Percentiles rank a stretch among this genome's conserved stretches.
Evolutionary conservation across 2,113 vertebrate species (phyloP).

Genomic region (Ancistrus triradiatus): DNA sequence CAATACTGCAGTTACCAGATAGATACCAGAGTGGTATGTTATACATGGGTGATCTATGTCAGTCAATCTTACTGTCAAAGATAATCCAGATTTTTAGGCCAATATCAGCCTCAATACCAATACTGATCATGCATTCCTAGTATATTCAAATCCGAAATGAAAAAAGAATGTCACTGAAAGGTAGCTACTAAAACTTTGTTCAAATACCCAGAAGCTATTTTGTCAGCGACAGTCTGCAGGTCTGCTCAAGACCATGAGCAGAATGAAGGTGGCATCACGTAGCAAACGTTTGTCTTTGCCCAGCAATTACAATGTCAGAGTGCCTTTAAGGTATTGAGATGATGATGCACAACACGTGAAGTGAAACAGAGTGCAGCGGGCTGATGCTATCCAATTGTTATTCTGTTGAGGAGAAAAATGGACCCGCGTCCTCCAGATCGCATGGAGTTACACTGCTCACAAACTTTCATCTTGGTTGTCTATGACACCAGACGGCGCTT

Average conservation of each 20-base stretch:
- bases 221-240: neutral
- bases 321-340: slow-evolving; percentile 5
- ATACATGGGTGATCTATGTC: no score
- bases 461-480: slow-evolving; percentile 6
- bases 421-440: neutral
- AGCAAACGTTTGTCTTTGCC: slow-evolving; percentile 9
- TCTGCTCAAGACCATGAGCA: slow-evolving; percentile 10
- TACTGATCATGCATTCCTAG: no score
- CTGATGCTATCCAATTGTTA: slow-evolving; percentile 1
- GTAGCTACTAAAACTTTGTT: slow-evolving; percentile 1
- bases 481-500: slow-evolving; percentile 15
- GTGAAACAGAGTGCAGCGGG: slow-evolving; percentile 15
- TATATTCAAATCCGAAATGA: no score
- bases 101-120: neutral
- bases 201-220: neutral
- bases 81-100: no score
- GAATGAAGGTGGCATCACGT: slow-evolving; percentile 15
- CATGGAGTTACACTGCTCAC: slow-evolving; percentile 9
- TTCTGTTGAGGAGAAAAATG: neutral
- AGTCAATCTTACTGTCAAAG: no score
- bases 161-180: neutral
- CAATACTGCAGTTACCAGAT: no score
- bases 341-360: slow-evolving; percentile 27
- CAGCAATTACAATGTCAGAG: slow-evolving; percentile 9
- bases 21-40: no score